These are phyloP conservation scores for Omphaloscelis lunosa DNA, from an alignment of 2,888 invertebrate genomes.

Conservation along the genomic window DNA sequence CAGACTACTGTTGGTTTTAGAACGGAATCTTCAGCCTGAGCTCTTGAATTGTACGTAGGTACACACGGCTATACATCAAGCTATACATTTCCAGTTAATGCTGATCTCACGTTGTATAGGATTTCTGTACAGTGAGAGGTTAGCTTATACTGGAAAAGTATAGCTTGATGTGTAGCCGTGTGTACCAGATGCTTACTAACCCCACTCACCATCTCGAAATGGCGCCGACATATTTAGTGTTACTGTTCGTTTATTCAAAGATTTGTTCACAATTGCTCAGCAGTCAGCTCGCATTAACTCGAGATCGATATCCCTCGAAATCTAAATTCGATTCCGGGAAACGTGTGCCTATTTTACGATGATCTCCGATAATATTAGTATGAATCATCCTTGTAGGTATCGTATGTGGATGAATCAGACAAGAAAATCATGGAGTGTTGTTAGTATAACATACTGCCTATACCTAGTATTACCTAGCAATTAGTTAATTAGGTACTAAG, in stretches of 20 bases:
- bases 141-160: too few relatives aligned
- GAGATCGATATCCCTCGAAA: conserved; percentile 52
- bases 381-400: conserved; percentile 36
- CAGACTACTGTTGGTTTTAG: neutral
- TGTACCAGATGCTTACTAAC: neutral
- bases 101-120: too few relatives aligned
- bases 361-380: conserved; percentile 16
- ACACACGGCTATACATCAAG: too few relatives aligned
- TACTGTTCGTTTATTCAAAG: conserved; percentile 40
- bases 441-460: neutral
- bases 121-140: too few relatives aligned
- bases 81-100: too few relatives aligned
- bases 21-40: neutral
- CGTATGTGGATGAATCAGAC: conserved; percentile 21
- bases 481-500: neutral
- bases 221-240: conserved; percentile 29
- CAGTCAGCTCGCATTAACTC: conserved; percentile 23
- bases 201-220: conserved; percentile 11
- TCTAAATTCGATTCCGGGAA: conserved; percentile 53
- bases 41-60: neutral
- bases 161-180: too few relatives aligned
- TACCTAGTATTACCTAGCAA: too few relatives aligned
- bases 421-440: neutral
- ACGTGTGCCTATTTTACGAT: conserved; percentile 25
- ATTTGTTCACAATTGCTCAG: conserved; percentile 19